Evolutionary conservation across 2,797 vertebrate species (phyloP), one percentile per base, ranked within the genome.

Genomic region (Enteromius fasciolatus): DNA sequence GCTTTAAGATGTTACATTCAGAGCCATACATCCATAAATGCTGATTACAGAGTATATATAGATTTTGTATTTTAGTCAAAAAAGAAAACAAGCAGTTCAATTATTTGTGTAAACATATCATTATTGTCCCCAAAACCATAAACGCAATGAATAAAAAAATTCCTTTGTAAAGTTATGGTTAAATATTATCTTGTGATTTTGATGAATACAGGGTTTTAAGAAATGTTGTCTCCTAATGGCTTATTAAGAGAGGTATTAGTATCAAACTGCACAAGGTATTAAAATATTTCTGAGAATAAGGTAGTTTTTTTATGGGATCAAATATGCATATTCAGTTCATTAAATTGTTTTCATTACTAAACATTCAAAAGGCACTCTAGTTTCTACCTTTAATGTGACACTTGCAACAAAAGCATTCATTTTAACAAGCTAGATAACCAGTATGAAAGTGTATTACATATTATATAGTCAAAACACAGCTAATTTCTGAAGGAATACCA

Each of bases 1-100:
- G 48, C 12, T 72, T 80, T 72, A 80, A 68, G 52, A 41, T 5
- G 31, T 36, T 46, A 46, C 50, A 72, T 57, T 36, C 18, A 59
- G 17, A 1, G 1, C 23, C 7, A 46, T 44, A 46, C 23, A 52
- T 39, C 15, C 44, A 18, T 72, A 59, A 23, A 68, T 78, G 15
- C 7, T 3, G n/a, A 78, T n/a, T 57, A 52, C 5, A 59, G 17
- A 80, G 23, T 14, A 31, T 11, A 64, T 12, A 63, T 5, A 50
- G 39, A 23, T 11, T 64, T 66, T 33, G 3, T 41, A 31, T 69
- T 69, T 79, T 11, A 76, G 31, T 52, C 1, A 52, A 1, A n/a
- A 10, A 36, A 33, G 44, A 41, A 64, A 28, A 64, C 39, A 63
- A 46, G 18, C 12, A 18, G 12, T 46, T 46, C 17, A 1, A 25